Base-by-base conservation (phyloP, 2,888 invertebrate species). In the Phasia obesa region DNA sequence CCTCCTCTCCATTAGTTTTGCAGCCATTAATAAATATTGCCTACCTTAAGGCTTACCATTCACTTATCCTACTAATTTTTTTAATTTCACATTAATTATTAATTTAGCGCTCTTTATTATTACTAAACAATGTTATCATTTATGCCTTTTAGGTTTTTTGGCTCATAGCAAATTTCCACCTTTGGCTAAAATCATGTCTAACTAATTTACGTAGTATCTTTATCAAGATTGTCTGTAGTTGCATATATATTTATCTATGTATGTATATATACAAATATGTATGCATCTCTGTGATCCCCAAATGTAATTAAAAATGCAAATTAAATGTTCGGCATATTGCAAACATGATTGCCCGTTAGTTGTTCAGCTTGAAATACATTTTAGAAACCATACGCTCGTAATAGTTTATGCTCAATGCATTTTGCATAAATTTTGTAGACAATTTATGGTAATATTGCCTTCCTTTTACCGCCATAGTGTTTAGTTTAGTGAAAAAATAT, bases 301-400 rank as follows among this genome's bases (percentile, higher is more conserved):
- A 65, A 73, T 64, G 67, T 70, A 79, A 79, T 73, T 79, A 79
- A 79, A 79, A 79, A 79, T 79, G 79, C 53, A 73, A 79, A 79
- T 79, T 65, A 73, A 73, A 79, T 78, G 19, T 78, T 44, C 62
- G 64, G 47, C 62, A 70, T 69, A 77, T 77, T 76, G 76, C 49
- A 38, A 31, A 53, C 60, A 53, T 17, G 31, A 51, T 42, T 67
- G 35, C 38, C 31, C 31, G n/a, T 17, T 75, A 57, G 47, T 38
- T 76, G 31, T 69, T 27, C 27, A 60, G 13, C 60, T 69, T n/a
- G 31, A 21, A 31, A 42, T 31, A 31, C 27, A 21, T 51, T 60
- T 67, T 17, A 53, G 42, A 25, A 35, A 42, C n/a, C 65, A 38
- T 42, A 27, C 13, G 35, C 21, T 42, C n/a, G 3, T 78, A 82